Evolutionary conservation across 2,797 vertebrate species (phyloP), one percentile per base, ranked within the genome.

Genomic region (Sebastes hopkinsi): DNA sequence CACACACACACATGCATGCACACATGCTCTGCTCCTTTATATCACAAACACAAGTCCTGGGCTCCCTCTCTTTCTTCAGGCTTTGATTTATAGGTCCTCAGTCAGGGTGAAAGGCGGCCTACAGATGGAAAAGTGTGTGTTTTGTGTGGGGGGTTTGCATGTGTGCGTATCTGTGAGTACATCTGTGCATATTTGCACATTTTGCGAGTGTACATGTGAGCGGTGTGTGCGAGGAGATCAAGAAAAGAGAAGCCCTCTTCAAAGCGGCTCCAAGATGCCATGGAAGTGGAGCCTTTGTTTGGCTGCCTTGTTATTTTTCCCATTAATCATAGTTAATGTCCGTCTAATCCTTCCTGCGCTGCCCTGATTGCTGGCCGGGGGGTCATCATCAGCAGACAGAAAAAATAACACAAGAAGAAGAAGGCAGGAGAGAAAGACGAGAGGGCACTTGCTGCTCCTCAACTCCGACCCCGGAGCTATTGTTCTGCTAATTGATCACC

Each of bases 401-500:
- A 88, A 64, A 69, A 83, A 87, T 60, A 80, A 87, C 56, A 69
- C 6, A 62, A 81, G 77, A 73, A 89, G 78, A 81, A 84, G 79
- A 84, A 29, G 50, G 16, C 42, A 75, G 67, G 64, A 71, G 61
- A 60, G 60, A 59, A 72, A 73, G 74, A 81, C 3, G 5, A 75
- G 13, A 23, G 75, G 30, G 80, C 29, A 52, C 64, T 73, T 8
- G 14, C 58, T 80, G 60, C 84, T 90, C 77, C 88, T 92, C 92
- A 88, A 77, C 87, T 92, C 90, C 80, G 81, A 88, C 81, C 88
- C 79, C 29, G 56, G 6, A 65, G 8, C 84, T 59, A 94, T 95
- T 94, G 89, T 95, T 95, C 93, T 84, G 74, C 91, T 96, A 96
- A 97, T 96, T 97, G 96, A 96, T 96, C 90, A 84, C 89, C 88